Base-by-base conservation (phyloP, 2,888 invertebrate species). In the Diploptera punctata region DNA sequence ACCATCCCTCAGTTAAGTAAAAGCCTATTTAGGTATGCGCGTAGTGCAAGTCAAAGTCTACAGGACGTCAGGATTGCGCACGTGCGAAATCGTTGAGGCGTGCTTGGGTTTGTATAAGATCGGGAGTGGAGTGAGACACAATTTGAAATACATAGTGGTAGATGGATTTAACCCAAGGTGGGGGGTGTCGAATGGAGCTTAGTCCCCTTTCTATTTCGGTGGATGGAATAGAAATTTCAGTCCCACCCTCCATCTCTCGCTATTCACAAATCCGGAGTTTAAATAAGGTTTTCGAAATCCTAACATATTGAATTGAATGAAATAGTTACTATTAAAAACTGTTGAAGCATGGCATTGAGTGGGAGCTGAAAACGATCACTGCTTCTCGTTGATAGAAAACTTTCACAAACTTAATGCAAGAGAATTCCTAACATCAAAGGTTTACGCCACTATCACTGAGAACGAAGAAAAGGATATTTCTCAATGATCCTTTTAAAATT, bases 101-200 rank as follows among this genome's bases (percentile, higher is more conserved):
- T 57, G 57, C 26, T 29, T 57, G 16, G 57, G 57, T 57, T 57
- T 57, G 57, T 57, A 57, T 57, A 31, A 29, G n/a, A 52, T n/a
- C 1, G 26, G n/a, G 31, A 26, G 2, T 26, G 54, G 26, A 26
- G 54, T 1, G 57, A 33, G 57, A 57, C n/a, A n/a, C 57, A 29
- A 24, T 29, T 31, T 31, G 57, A 57, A 57, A 57, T 57, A 29
- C 57, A 29, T 31, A 26, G 54, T 26, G 29, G 54, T 26, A 57
- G 31, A 57, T 57, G 57, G 31, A 57, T 57, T 57, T 57, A 57
- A 57, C 57, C 29, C n/a, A n/a, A n/a, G n/a, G n/a, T n/a, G n/a
- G n/a, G 57, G 29, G 57, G 29, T 16, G n/a, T 29, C 52, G 24
- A 24, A 52, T 52, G 19, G 21, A 21, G 52, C 21, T 21, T 21